A percentile compares a stretch with the other conserved stretches of the same genome.
These are phyloP conservation scores for Drosophila ogumai DNA, from an alignment of 1,140 invertebrate species.

Conservation along the genomic window DNA sequence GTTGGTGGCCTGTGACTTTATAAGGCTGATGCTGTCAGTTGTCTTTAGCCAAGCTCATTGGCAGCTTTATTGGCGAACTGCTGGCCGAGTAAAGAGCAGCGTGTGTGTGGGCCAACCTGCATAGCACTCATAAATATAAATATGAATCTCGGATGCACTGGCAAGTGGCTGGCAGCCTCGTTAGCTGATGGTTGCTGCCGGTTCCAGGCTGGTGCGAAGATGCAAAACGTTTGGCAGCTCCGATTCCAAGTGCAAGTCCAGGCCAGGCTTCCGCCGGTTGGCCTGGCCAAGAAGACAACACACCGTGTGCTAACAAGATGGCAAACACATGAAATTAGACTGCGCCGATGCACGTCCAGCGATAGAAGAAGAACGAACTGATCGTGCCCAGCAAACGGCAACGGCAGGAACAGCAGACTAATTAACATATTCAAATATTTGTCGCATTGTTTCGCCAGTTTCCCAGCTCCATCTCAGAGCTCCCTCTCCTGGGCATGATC, in stretches of 20 bases:
- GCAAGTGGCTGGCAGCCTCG: conserved; percentile 50
- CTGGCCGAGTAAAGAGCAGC: conserved; percentile 11
- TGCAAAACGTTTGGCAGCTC: conserved; percentile 66
- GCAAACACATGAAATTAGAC: conserved; percentile 83
- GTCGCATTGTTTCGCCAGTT: conserved; percentile 76
- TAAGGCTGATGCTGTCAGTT: conserved; percentile 76
- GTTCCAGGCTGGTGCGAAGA: conserved; percentile 63
- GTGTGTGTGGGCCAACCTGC: conserved; percentile 60
- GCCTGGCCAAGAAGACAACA: conserved; percentile 21
- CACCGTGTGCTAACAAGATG: conserved; percentile 71
- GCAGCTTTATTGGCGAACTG: conserved; percentile 70
- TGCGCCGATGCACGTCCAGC: conserved; percentile 76
- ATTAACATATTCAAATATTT: conserved; percentile 84
- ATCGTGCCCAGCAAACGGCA: conserved; percentile 68
- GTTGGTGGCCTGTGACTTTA: conserved; percentile 71
- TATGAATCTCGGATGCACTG: conserved; percentile 74
- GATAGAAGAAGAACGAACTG: conserved; percentile 73
- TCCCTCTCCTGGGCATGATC: conserved; percentile 11
- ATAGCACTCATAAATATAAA: conserved; percentile 80
- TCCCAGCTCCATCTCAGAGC: conserved; percentile 30
- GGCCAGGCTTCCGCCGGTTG: conserved; percentile 19
- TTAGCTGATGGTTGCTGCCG: conserved; percentile 52
- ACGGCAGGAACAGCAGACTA: conserved; percentile 62
- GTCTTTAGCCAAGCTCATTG: conserved; percentile 74
- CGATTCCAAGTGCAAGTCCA: conserved; percentile 13